These are phyloP conservation scores for Psilopogon haemacephalus DNA, from an alignment of 2,113 vertebrate species.

Conservation along the genomic window DNA sequence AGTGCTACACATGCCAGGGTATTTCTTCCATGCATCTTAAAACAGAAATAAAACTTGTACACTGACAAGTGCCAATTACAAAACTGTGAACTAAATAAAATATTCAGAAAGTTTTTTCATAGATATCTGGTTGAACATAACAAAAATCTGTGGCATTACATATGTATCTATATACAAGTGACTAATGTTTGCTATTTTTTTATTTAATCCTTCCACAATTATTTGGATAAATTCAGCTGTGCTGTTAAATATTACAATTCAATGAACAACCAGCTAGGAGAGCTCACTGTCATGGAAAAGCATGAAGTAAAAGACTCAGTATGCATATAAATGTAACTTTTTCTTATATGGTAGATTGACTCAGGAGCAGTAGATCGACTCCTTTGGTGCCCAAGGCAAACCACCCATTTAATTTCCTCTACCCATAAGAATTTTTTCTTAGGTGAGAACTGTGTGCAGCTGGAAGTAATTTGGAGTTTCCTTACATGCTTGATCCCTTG, in stretches of 20 bases:
- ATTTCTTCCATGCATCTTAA: slow-evolving; percentile 58
- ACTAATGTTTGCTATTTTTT: background rate
- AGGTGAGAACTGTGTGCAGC: background rate
- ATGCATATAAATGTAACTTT: background rate
- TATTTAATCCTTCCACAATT: background rate
- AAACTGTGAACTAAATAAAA: slow-evolving; percentile 38
- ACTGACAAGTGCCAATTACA: slow-evolving; percentile 59
- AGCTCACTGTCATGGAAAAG: background rate
- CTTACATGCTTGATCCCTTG: background rate
- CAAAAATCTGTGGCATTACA: background rate
- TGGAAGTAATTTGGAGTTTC: background rate
- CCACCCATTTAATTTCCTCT: background rate
- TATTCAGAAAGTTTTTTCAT: slow-evolving; percentile 32
- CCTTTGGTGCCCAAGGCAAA: background rate
- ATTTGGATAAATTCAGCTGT: background rate
- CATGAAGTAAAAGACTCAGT: background rate
- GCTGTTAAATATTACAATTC: slow-evolving; percentile 19
- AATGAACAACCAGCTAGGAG: background rate
- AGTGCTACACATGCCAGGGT: slow-evolving; percentile 39
- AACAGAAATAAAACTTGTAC: slow-evolving; percentile 39
- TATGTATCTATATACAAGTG: background rate
- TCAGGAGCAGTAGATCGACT: background rate
- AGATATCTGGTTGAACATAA: background rate
- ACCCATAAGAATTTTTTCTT: background rate
- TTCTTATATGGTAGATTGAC: background rate